Evolutionary conservation across 2,888 invertebrate genomes (phyloP), one percentile per base, ranked within the genome.

Genomic region (Bursaphelenchus okinawaensis): DNA sequence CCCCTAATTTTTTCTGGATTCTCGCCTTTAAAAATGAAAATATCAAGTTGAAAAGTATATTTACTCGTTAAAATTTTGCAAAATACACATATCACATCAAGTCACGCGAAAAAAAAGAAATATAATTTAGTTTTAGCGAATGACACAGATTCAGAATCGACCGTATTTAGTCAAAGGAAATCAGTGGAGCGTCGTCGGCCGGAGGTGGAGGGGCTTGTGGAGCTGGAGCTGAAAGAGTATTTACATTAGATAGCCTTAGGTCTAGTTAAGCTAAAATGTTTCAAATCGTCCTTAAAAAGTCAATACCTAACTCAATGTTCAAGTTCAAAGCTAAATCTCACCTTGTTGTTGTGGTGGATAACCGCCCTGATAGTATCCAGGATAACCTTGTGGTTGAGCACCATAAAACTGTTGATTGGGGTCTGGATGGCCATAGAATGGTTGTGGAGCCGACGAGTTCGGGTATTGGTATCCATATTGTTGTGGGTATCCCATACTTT

Each of bases 131-230:
- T 54, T n/a, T n/a, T n/a, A n/a, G n/a, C n/a, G n/a, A n/a, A n/a
- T n/a, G n/a, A n/a, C n/a, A n/a, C n/a, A n/a, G n/a, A 54, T 26
- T n/a, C 54, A 54, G 26, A 1, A n/a, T n/a, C 24, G 54, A 22
- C 24, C n/a, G n/a, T n/a, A 55, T 1, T 69, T 27, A 67, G 57
- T 68, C 68, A 31, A 68, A 70, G 16, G 65, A 70, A 58, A 67
- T 67, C 63, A 67, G 40, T 29, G 57, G 29, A 23, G 62, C 68
- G 28, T 67, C 67, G 8, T 54, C 55, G 20, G 69, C 54, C 54
- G 54, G 54, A n/a, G 54, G 54, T 24, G 12, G 54, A 3, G 54
- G 54, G 12, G 16, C 12, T 19, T 54, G 54, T 19, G 23, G 54
- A 3, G 23, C 24, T 4, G 54, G 23, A n/a, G 54, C 26, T 54